Evolutionary conservation across 2,888 invertebrate species (phyloP), one percentile per base, ranked within the genome.

Genomic region (Drosophila pseudotakahashii): DNA sequence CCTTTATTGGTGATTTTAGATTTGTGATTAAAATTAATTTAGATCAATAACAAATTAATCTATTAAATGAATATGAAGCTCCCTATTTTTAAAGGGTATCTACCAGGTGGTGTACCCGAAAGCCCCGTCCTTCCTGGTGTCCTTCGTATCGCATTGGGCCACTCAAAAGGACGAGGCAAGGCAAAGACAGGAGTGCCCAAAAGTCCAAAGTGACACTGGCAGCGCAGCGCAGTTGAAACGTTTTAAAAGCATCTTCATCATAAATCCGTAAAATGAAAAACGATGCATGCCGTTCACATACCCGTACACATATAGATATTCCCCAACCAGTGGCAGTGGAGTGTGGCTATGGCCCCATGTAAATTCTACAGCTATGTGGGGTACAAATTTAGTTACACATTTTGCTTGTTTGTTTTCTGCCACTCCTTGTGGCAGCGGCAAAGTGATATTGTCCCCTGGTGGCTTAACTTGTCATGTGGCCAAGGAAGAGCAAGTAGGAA

Each of bases 401-500:
- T 58, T 19, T 53, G 60, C 53, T 36, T 50, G 67, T 55, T 50
- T 55, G 57, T 51, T 37, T 42, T 19, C 37, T 51, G 23, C 58
- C 63, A 45, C 64, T 59, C 51, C 66, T 45, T 55, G 47, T 61
- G 48, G 48, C 66, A 44, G 67, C 32, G 63, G 78, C 72, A 80
- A 79, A 85, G 78, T 83, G 81, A 79, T 84, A 79, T 79, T 88
- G 81, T 87, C 79, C 82, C 78, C 78, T 45, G 69, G 83, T 82
- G 89, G 86, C 77, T 89, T 74, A 80, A 80, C 77, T 75, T 89
- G 89, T 86, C 89, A 79, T 73, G 75, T 67, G 34, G 45, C 30
- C 10, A 19, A 47, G 30, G 14, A 7, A 26, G 2, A 2, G 19
- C 19, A 19, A 7, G n/a, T n/a, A 13, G 30, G 52, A 50, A 39